A percentile compares a stretch with the other conserved stretches of the same genome.
phyloP scores from a whole-genome alignment of 2,888 invertebrate genomes.

The Noctua pronuba region DNA sequence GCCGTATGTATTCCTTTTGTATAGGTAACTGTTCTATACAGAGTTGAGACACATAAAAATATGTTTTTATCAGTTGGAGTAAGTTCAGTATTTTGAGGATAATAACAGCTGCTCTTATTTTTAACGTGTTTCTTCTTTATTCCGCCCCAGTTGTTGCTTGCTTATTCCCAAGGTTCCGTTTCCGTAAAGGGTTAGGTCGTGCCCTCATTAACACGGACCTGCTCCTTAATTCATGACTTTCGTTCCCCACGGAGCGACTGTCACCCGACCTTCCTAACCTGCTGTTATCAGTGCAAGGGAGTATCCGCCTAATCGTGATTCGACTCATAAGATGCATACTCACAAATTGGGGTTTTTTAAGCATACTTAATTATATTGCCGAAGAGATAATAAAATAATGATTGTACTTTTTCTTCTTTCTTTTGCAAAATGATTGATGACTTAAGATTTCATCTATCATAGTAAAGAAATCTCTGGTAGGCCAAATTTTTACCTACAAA shows the following conservation, averaged over 20 bases:
- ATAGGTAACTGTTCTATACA: conserved; percentile 75
- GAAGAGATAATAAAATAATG: neutral
- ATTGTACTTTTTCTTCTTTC: neutral
- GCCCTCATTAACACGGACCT: conserved; percentile 50
- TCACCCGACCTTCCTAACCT: conserved; percentile 17
- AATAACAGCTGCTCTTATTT: conserved; percentile 31
- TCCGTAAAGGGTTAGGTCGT: conserved; percentile 38
- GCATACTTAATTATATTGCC: neutral
- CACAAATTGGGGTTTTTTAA: neutral
- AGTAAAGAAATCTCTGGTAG: neutral
- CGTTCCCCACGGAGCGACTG: conserved; percentile 4
- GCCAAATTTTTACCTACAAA: neutral
- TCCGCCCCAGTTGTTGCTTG: neutral
- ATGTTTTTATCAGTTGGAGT: conserved; percentile 61
- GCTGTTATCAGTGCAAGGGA: conserved; percentile 12
- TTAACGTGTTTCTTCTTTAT: conserved; percentile 32
- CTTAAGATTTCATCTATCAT: neutral
- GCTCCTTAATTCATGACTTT: conserved; percentile 40
- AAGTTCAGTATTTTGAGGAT: conserved; percentile 50
- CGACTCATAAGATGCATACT: neutral
- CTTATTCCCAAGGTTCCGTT: conserved; percentile 27
- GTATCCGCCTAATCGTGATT: conserved; percentile 13
- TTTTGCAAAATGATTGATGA: neutral
- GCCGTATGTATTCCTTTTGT: conserved; percentile 82
- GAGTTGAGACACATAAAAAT: conserved; percentile 71